These are phyloP conservation scores for Agrilus mali DNA, from an alignment of 2,888 invertebrate species.

Conservation along the genomic window DNA sequence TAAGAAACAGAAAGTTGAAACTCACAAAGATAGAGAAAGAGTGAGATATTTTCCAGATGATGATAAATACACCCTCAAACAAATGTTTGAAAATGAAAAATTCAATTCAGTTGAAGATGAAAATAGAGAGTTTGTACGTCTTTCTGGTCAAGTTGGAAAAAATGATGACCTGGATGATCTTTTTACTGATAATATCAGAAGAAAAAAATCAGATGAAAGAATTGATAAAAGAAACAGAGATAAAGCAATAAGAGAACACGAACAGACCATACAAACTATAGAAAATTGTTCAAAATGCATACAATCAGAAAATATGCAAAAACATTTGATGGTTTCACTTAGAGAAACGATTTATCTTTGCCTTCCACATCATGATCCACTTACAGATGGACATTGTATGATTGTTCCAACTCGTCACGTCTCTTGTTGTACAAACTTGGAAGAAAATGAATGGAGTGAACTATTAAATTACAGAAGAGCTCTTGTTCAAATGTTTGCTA, in stretches of 20 bases:
- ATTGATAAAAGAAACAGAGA: constrained; percentile 48
- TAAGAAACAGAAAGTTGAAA: constrained; percentile 48
- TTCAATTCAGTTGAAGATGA: constrained; percentile 67
- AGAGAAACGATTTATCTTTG: constrained; percentile 75
- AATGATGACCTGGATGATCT: constrained; percentile 76
- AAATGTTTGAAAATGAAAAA: constrained; percentile 77
- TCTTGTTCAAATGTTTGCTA: constrained; percentile 63
- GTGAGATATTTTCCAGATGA: constrained; percentile 81
- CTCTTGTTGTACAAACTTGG: constrained; percentile 66
- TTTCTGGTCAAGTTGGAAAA: constrained; percentile 52
- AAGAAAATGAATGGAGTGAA: constrained; percentile 92
- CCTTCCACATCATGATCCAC: constrained; percentile 66
- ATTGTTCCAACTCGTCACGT: constrained; percentile 76
- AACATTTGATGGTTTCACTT: constrained; percentile 73
- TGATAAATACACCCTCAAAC: constrained; percentile 71
- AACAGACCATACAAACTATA: constrained; percentile 52
- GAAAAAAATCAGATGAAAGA: constrained; percentile 47
- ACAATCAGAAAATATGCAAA: constrained; percentile 64
- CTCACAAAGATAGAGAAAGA: constrained; percentile 60
- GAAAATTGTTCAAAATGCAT: constrained; percentile 77
- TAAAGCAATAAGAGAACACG: constrained; percentile 62
- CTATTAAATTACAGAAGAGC: constrained; percentile 67
- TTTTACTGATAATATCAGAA: constrained; percentile 66
- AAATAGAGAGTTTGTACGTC: constrained; percentile 65
- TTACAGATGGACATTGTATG: constrained; percentile 76